phyloP scores from a whole-genome alignment of 2,797 vertebrate genomes.

The Myotis myotis region DNA sequence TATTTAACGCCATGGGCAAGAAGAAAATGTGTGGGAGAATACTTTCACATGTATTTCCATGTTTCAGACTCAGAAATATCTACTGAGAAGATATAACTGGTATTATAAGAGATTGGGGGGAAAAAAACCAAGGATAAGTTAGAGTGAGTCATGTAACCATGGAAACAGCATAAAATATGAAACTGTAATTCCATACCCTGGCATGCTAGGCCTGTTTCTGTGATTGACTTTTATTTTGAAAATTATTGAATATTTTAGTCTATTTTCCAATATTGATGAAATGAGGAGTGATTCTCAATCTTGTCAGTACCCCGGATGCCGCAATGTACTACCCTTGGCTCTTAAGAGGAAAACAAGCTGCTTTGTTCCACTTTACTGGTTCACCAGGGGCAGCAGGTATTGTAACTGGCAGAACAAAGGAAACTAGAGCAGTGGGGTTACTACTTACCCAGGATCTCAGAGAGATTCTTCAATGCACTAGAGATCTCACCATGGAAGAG shows the following conservation, averaged over 20 bases:
- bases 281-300: not conserved
- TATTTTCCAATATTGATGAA: not conserved
- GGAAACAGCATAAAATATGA: not conserved
- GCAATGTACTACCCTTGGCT: not conserved
- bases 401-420: not conserved
- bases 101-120: not conserved
- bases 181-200: not conserved
- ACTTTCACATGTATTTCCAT: slow-evolving; percentile 35
- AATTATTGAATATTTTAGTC: slow-evolving; percentile 31
- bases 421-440: not conserved
- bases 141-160: not conserved
- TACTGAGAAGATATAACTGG: not conserved
- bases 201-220: not conserved
- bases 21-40: not conserved
- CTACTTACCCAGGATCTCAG: not conserved
- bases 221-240: slow-evolving; percentile 35
- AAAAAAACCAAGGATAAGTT: not conserved
- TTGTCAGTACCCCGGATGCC: not conserved
- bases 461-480: not conserved
- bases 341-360: not conserved
- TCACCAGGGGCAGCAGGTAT: not conserved
- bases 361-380: not conserved
- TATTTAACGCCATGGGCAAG: not conserved
- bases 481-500: not conserved
- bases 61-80: not conserved